Base-by-base conservation (phyloP, 2,888 invertebrate genomes). In the Temnothorax rugatulus region DNA sequence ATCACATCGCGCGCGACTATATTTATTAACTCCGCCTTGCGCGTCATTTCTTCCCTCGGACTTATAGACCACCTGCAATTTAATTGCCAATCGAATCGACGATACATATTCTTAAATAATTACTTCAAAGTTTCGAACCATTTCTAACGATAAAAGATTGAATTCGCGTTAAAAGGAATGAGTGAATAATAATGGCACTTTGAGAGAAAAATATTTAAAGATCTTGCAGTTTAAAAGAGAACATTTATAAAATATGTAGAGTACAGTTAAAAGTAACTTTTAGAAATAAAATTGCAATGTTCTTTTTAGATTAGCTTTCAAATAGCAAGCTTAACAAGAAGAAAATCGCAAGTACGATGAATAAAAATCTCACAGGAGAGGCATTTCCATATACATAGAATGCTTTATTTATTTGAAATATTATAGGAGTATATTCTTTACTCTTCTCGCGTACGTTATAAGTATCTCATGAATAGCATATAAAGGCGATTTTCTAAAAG, bases 11-110 rank as follows among this genome's bases (percentile, higher is more conserved):
- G 44, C 54, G 47, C 74, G 74, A 81, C 59, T 73, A 59, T 73
- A 73, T 81, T 81, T 81, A 81, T 81, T 81, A 73, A 81, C 79
- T 73, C 25, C 11, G 34, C 25, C 18, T 79, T 7, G 29, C 52
- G 73, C 71, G 18, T 4, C 15, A 25, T 73, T 59, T 59, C 44
- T 21, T 18, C 21, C 38, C 18, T 47, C 21, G 11, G 18, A 69
- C 2, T 52, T 69, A 9, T 69, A 21, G 34, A 71, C 34, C 47
- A 73, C 29, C 29, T 25, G 47, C 47, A 38, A 47, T 38, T 73
- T 38, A 54, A 77, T 77, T 54, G 34, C 13, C 57, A 47, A 59
- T 73, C 18, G 44, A 44, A 59, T 59, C 57, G 18, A 69, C 34
- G 15, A 57, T 54, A 25, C 21, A 41, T 44, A 50, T 66, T 68